Evolutionary conservation across 2,888 invertebrate species (phyloP).

Genomic region (Macropis europaea): DNA sequence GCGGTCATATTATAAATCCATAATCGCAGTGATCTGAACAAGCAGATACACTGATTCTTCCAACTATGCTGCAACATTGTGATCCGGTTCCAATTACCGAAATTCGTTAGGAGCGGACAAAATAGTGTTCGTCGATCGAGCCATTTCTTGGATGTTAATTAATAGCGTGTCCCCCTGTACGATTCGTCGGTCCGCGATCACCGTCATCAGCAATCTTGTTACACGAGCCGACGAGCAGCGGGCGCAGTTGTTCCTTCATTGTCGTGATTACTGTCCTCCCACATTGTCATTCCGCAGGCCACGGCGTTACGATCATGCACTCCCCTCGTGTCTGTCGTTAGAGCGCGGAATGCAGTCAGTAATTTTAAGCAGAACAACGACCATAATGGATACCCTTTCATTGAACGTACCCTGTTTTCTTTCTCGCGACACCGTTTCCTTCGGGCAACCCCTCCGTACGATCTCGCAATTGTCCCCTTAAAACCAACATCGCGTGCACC

Average conservation of each 20-base stretch:
- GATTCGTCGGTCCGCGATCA: conserved; percentile 30
- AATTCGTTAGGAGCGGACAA: too few relatives aligned
- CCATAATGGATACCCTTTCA: conserved; percentile 36
- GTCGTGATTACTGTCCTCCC: conserved; percentile 58
- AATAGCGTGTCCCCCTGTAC: background rate
- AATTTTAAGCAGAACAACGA: conserved; percentile 37
- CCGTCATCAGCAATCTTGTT: conserved; percentile 56
- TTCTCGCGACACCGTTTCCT: too few relatives aligned
- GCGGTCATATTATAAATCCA: too few relatives aligned
- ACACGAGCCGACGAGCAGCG: conserved; percentile 42
- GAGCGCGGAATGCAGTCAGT: conserved; percentile 20
- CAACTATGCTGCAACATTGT: too few relatives aligned
- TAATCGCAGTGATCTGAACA: too few relatives aligned
- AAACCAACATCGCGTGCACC: too few relatives aligned
- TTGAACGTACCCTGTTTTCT: too few relatives aligned
- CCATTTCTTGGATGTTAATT: conserved; percentile 28
- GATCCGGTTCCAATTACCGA: too few relatives aligned
- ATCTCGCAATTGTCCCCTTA: too few relatives aligned
- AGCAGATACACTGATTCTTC: too few relatives aligned
- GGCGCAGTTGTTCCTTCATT: conserved; percentile 60
- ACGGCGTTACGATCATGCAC: conserved; percentile 39
- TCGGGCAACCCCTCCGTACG: too few relatives aligned
- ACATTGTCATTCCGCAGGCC: conserved; percentile 50
- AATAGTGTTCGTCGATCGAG: too few relatives aligned
- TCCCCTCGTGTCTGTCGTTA: conserved; percentile 25